These are phyloP conservation scores for Bergia sp. DNA, from an alignment of 92 coral and sea anemone species.

Conservation along the genomic window DNA sequence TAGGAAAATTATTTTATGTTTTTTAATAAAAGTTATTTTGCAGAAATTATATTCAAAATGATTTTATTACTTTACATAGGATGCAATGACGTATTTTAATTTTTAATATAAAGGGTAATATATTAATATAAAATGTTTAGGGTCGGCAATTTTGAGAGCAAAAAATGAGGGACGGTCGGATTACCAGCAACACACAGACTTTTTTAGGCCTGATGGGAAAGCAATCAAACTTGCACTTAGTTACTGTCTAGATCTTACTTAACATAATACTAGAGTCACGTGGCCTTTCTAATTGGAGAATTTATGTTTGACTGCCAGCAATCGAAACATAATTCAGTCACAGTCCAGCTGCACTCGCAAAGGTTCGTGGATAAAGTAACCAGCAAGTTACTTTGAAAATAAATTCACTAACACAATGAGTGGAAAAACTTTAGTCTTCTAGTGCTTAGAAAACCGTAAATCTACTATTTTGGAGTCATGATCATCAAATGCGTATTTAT, in stretches of 20 bases:
- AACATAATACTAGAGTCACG: not conserved
- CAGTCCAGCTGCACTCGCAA: constrained; percentile 2
- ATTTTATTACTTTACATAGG: too few species aligned
- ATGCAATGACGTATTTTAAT: too few species aligned
- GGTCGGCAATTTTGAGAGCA: too few species aligned
- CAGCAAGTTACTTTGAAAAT: too few species aligned
- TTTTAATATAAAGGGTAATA: too few species aligned
- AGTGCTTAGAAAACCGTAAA: not conserved
- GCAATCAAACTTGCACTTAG: not conserved
- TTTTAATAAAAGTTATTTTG: too few species aligned
- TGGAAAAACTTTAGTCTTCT: not conserved
- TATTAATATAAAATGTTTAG: too few species aligned
- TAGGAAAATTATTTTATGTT: too few species aligned
- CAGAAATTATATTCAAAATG: too few species aligned
- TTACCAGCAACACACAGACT: too few species aligned
- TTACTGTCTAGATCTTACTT: not conserved
- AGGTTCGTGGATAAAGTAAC: not conserved
- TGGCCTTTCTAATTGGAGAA: not conserved
- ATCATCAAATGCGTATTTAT: not conserved
- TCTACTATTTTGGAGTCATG: not conserved
- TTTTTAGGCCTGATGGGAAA: too few species aligned
- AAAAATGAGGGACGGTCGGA: too few species aligned
- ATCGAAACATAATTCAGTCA: not conserved
- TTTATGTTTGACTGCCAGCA: not conserved
- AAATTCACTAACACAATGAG: not conserved